Conservation (phyloP, 2,797 vertebrate genomes). For the Coreius guichenoti region DNA sequence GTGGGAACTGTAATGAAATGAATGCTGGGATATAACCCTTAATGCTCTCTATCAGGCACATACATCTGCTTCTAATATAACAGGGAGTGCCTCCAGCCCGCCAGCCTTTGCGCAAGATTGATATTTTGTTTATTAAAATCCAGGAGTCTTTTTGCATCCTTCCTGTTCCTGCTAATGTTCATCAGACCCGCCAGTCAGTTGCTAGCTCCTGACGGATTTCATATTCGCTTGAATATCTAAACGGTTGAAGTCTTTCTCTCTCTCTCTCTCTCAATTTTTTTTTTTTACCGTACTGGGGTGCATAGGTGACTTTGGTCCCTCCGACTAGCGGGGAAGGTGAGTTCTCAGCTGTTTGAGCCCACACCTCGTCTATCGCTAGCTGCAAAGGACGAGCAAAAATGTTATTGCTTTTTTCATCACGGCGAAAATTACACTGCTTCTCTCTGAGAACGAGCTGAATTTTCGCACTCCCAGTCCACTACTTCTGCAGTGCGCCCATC, state of each 20-base stretch:
- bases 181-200: slow-evolving; percentile 47
- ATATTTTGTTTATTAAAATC: slow-evolving; percentile 68
- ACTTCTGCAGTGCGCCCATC: slow-evolving; percentile 54
- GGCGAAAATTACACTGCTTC: slow-evolving; percentile 62
- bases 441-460: slow-evolving; percentile 56
- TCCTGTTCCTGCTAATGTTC: slow-evolving; percentile 54
- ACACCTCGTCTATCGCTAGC: slow-evolving; percentile 45
- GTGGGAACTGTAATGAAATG: slow-evolving; percentile 66
- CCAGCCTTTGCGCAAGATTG: slow-evolving; percentile 59
- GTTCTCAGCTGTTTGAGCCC: slow-evolving; percentile 47
- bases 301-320: slow-evolving; percentile 44
- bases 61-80: slow-evolving; percentile 63
- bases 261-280: background rate
- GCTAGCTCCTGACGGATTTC: slow-evolving; percentile 55
- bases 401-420: slow-evolving; percentile 63
- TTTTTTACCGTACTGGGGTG: background rate
- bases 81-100: slow-evolving; percentile 61
- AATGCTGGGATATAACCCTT: slow-evolving; percentile 63
- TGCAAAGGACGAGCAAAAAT: slow-evolving; percentile 58
- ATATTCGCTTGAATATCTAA: slow-evolving; percentile 35
- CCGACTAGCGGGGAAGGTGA: slow-evolving; percentile 34
- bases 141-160: slow-evolving; percentile 55
- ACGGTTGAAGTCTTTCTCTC: slow-evolving; percentile 46
- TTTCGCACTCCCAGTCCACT: slow-evolving; percentile 54
- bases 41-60: slow-evolving; percentile 65